Percentiles rank a stretch among this genome's conserved stretches.
Conservation (phyloP, 2,113 vertebrate species). For the Eleginops maclovinus region DNA sequence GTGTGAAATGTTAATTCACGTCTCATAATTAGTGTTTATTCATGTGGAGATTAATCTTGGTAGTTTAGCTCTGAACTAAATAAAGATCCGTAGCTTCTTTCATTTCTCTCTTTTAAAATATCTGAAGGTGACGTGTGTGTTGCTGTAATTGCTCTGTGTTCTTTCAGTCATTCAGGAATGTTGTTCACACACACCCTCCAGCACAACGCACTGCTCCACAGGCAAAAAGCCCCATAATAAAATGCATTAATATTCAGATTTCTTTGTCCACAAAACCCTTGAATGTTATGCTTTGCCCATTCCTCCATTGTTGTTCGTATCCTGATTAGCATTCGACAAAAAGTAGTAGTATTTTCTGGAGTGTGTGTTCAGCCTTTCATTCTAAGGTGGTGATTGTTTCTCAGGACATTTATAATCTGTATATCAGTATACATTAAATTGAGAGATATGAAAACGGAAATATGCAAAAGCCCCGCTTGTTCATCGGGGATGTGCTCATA, state of each 20-base stretch:
- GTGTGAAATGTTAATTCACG: conserved; percentile 8
- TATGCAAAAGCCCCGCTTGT: no score
- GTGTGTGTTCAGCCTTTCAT: background rate
- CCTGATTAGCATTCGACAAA: background rate
- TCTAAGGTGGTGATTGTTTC: background rate
- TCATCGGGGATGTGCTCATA: no score
- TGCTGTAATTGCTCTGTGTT: conserved; percentile 8
- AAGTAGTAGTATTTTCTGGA: background rate
- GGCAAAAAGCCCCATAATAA: no score
- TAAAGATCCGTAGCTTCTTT: conserved; percentile 40
- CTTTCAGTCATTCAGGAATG: conserved; percentile 32
- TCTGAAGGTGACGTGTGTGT: conserved; percentile 15
- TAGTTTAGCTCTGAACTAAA: conserved; percentile 32
- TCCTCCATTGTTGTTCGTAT: background rate
- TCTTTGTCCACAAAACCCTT: no score
- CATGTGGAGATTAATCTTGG: conserved; percentile 3
- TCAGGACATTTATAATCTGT: conserved; percentile 13
- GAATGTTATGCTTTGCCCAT: no score
- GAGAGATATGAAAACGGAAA: no score
- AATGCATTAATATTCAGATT: no score
- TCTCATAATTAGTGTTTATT: conserved; percentile 28
- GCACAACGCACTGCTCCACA: conserved; percentile 2
- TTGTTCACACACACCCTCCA: conserved; percentile 24
- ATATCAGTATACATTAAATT: no score
- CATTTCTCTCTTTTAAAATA: conserved; percentile 10